phyloP scores from a whole-genome alignment of 2,888 invertebrate genomes.

The Megalurothrips usitatus region DNA sequence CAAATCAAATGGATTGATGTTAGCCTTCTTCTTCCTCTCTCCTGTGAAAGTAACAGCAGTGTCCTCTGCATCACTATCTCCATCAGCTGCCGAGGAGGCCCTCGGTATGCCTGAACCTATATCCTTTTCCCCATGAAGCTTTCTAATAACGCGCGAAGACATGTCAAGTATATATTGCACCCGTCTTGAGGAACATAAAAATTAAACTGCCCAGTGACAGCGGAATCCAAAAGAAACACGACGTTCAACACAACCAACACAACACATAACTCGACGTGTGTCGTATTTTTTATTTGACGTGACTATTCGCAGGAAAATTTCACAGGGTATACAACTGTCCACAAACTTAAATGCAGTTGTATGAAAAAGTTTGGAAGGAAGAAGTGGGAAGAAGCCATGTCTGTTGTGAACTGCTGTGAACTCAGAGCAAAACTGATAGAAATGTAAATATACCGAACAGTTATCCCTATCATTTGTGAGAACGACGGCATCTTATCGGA shows the following conservation, averaged over 20 bases:
- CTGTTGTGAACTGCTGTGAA: too few species aligned
- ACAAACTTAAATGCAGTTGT: too few species aligned
- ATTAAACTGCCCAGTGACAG: not conserved
- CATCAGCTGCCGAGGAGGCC: slow-evolving; percentile 37
- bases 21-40: slow-evolving; percentile 55
- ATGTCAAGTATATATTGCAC: slow-evolving; percentile 43
- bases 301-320: too few species aligned
- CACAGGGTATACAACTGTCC: too few species aligned
- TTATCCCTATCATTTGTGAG: too few species aligned
- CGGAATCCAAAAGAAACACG: slow-evolving; percentile 8
- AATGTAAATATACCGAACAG: too few species aligned
- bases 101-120: slow-evolving; percentile 35
- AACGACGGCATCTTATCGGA: too few species aligned
- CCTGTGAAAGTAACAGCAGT: slow-evolving; percentile 46
- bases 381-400: too few species aligned
- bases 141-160: slow-evolving; percentile 63
- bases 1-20: slow-evolving; percentile 66
- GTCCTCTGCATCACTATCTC: slow-evolving; percentile 47
- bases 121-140: slow-evolving; percentile 43
- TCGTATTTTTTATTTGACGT: too few species aligned
- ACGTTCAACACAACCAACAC: not conserved
- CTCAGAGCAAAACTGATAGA: too few species aligned
- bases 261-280: not conserved
- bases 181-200: not conserved
- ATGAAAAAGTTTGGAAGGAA: too few species aligned